Conservation (phyloP, 2,113 vertebrate genomes). For the Ceratotherium simum region DNA sequence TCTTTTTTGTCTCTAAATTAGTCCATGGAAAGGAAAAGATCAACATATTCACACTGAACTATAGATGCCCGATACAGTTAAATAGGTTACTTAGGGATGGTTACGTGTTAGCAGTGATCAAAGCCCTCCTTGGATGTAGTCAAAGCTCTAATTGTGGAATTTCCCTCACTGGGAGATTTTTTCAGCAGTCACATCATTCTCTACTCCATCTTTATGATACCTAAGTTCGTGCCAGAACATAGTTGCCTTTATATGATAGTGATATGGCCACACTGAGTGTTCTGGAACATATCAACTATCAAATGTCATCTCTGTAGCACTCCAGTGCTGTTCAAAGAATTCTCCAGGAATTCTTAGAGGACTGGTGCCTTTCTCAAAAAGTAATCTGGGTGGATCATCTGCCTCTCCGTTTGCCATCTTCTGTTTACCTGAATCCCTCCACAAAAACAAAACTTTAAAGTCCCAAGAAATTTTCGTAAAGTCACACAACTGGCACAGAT, state of each 20-base stretch:
- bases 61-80: neutral
- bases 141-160: slow-evolving; percentile 8
- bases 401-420: neutral
- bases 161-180: neutral
- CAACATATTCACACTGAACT: neutral
- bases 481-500: neutral
- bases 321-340: neutral
- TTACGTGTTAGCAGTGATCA: neutral
- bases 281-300: neutral
- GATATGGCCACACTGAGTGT: neutral
- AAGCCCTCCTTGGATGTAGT: neutral
- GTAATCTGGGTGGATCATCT: neutral
- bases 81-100: neutral
- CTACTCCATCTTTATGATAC: neutral
- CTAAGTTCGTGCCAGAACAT: neutral
- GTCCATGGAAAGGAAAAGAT: neutral
- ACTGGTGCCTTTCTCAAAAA: neutral
- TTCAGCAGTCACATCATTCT: neutral
- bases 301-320: neutral
- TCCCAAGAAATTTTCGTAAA: neutral
- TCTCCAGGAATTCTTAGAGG: neutral
- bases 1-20: neutral
- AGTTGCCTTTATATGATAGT: neutral
- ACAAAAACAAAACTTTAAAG: slow-evolving; percentile 22
- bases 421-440: neutral